Base-by-base conservation (phyloP, 2,888 invertebrate genomes). In the Sericinus montela region DNA sequence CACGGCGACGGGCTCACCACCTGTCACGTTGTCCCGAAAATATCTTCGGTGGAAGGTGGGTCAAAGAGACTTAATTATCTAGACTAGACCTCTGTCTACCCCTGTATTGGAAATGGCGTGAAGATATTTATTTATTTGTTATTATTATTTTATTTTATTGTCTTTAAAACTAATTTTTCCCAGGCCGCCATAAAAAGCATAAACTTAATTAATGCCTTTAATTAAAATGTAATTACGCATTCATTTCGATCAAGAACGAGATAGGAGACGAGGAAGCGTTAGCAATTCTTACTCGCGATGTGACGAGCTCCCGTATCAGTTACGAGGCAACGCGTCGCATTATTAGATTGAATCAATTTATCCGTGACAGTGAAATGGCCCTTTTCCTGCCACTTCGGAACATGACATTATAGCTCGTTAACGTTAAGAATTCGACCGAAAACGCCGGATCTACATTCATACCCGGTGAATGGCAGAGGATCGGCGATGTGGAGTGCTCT, bases 301-400 rank as follows among this genome's bases (percentile, higher is more conserved):
- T 56, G 48, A 55, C 51, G 55, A 53, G 40, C 42, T 48, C 42
- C 45, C 51, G 43, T 41, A 41, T 32, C 47, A 19, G 30, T 6
- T 32, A 32, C 57, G 65, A 65, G 69, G 66, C 80, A 79, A 82
- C 81, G 80, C 76, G 75, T 73, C 75, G 79, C 69, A 67, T 79
- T 75, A 85, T 85, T 80, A 80, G 78, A 80, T 80, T 83, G 75
- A 79, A 81, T 82, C 83, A 85, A 83, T 82, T 75, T 76, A 79
- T 75, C 77, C 72, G 63, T 75, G 74, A 79, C 81, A 79, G 66
- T 73, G 75, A 73, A 82, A 83, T 81, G 72, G 74, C 61, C 63
- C 60, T 61, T 77, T 83, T 86, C 86, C 86, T 79, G 81, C 59
- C 65, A 56, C 67, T 62, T 72, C 72, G 74, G 72, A 77, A 72